phyloP scores from a whole-genome alignment of 2,888 invertebrate genomes.

The Eucriotettix oculatus region DNA sequence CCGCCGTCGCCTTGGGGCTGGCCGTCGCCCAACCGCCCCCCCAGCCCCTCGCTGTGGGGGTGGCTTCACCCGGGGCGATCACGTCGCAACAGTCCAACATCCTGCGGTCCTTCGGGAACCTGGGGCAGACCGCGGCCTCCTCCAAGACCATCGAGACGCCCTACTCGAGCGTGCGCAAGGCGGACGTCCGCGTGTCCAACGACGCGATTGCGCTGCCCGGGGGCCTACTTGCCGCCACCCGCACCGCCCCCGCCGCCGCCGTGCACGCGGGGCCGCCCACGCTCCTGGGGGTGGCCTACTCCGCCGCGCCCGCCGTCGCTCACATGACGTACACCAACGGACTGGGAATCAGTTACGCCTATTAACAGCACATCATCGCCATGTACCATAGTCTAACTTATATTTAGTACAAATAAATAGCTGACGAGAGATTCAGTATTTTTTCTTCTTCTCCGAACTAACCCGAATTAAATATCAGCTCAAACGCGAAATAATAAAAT shows the following conservation, averaged over 20 bases:
- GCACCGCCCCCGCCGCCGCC: conserved; percentile 9
- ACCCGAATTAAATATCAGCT: too few relatives aligned
- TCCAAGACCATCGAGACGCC: conserved; percentile 53
- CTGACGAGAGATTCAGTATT: conserved; percentile 15
- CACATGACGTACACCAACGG: conserved; percentile 41
- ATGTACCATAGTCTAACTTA: not conserved
- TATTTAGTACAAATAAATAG: not conserved
- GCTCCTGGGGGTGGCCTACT: conserved; percentile 21
- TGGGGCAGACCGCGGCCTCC: conserved; percentile 28
- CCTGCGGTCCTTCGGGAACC: conserved; percentile 43
- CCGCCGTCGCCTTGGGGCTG: conserved; percentile 4
- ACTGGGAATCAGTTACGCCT: conserved; percentile 35
- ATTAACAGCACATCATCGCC: not conserved
- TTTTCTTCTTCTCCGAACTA: too few relatives aligned
- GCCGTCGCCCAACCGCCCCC: conserved; percentile 34
- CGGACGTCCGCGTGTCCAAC: conserved; percentile 53
- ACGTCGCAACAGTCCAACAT: conserved; percentile 11
- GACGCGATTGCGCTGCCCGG: conserved; percentile 26
- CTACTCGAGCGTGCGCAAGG: conserved; percentile 50
- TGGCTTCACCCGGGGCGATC: conserved; percentile 9
- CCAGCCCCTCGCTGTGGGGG: conserved; percentile 29
- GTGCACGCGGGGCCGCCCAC: conserved; percentile 26
- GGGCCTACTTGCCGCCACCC: conserved; percentile 14
- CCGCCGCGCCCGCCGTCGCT: conserved; percentile 18
- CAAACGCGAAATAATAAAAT: too few relatives aligned